These are phyloP conservation scores for Falco rusticolus DNA, from an alignment of 2,797 vertebrate genomes.

Conservation along the genomic window DNA sequence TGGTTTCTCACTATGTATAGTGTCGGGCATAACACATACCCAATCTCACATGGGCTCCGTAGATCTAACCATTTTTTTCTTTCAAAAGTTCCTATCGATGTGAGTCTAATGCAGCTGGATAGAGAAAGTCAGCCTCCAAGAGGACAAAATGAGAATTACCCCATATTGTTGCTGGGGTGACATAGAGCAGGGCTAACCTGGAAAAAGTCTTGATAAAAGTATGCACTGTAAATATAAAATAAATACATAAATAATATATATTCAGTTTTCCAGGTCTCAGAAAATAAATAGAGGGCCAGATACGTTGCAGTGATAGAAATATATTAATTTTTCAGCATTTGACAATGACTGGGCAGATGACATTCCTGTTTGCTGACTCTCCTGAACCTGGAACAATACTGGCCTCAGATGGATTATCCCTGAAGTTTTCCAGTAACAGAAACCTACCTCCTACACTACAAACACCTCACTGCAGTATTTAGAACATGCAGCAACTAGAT, in stretches of 20 bases:
- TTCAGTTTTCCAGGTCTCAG: neutral
- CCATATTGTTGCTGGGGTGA: neutral
- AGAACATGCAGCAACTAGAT: neutral
- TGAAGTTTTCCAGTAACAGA: neutral
- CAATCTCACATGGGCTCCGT: neutral
- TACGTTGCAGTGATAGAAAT: neutral
- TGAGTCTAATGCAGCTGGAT: neutral
- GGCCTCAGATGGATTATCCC: neutral
- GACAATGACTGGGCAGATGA: neutral
- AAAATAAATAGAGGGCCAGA: neutral
- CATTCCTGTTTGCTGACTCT: neutral
- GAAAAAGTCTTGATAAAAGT: neutral
- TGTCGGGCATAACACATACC: neutral
- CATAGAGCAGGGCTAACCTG: neutral
- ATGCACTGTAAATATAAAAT: neutral
- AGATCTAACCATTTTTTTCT: neutral
- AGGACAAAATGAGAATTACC: neutral
- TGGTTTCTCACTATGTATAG: neutral
- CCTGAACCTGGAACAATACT: neutral
- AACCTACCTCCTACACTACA: neutral
- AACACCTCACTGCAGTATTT: neutral
- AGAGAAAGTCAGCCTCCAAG: neutral
- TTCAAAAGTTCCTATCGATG: neutral
- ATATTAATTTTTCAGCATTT: neutral
- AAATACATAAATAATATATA: neutral